phyloP scores from a whole-genome alignment of 2,888 invertebrate species.

The Chironomus tentans region DNA sequence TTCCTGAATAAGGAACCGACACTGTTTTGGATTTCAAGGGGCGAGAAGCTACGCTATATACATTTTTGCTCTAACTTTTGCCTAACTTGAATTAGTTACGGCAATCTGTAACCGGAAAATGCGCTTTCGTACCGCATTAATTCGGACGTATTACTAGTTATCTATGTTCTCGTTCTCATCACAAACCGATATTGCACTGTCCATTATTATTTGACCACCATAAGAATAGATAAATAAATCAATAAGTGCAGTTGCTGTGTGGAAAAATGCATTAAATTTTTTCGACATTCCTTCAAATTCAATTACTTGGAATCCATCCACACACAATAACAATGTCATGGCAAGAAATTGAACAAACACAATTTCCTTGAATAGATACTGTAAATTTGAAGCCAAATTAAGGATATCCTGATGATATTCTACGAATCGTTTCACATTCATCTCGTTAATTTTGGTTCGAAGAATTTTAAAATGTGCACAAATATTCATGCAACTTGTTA shows the following conservation, averaged over 20 bases:
- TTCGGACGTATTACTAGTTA: too few species aligned
- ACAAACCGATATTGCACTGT: background rate
- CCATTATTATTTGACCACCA: slow-evolving; percentile 9
- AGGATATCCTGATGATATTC: background rate
- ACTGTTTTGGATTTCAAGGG: too few species aligned
- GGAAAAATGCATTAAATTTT: background rate
- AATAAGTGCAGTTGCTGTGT: background rate
- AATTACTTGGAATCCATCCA: slow-evolving; percentile 25
- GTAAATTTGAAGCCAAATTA: background rate
- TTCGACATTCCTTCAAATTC: background rate
- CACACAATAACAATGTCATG: slow-evolving; percentile 15
- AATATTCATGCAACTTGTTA: background rate
- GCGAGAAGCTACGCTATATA: too few species aligned
- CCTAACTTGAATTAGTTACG: too few species aligned
- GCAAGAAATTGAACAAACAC: slow-evolving; percentile 17
- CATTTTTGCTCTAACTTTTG: too few species aligned
- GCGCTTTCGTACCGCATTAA: too few species aligned
- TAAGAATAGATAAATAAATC: slow-evolving; percentile 23
- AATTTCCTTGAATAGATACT: background rate
- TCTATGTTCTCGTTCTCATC: background rate
- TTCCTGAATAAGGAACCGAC: too few species aligned
- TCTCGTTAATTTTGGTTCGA: background rate
- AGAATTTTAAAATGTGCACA: background rate
- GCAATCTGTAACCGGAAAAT: too few species aligned
- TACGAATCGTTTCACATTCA: background rate